Evolutionary conservation across 2,113 vertebrate species (phyloP).

Genomic region (Bubo scandiacus): DNA sequence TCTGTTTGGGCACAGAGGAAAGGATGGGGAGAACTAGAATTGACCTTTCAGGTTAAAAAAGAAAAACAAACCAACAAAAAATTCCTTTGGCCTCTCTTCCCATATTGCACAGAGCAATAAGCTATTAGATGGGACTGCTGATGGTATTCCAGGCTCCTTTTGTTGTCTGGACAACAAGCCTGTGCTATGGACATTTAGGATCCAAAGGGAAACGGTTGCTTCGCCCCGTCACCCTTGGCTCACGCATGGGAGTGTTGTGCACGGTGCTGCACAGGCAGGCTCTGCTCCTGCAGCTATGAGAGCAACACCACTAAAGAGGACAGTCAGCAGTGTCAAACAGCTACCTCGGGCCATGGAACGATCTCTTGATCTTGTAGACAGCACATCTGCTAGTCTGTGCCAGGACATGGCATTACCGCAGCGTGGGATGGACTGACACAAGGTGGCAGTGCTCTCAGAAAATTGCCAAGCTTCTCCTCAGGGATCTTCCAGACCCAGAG

Average conservation of each 20-base stretch:
- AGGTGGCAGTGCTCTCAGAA: constrained; percentile 51
- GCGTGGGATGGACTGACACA: neutral
- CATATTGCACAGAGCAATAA: neutral
- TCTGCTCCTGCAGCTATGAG: neutral
- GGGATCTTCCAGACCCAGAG: neutral
- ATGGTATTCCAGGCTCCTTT: neutral
- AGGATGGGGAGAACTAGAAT: neutral
- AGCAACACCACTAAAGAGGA: neutral
- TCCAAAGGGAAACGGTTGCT: neutral
- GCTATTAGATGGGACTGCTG: neutral
- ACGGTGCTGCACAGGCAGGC: neutral
- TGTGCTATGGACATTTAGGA: neutral
- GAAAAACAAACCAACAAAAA: neutral
- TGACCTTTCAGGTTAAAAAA: neutral
- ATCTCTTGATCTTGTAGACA: accelerated
- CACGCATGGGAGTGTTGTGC: accelerated
- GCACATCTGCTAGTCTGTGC: accelerated
- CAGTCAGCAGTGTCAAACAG: neutral
- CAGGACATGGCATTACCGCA: accelerated
- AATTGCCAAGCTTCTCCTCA: neutral
- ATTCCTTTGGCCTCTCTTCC: neutral
- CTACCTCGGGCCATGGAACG: accelerated
- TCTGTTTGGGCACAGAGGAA: neutral
- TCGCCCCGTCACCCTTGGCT: accelerated
- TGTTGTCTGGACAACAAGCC: neutral